These are phyloP conservation scores for Arrhopalites spinosus DNA, from an alignment of 2,888 invertebrate genomes.

Conservation along the genomic window DNA sequence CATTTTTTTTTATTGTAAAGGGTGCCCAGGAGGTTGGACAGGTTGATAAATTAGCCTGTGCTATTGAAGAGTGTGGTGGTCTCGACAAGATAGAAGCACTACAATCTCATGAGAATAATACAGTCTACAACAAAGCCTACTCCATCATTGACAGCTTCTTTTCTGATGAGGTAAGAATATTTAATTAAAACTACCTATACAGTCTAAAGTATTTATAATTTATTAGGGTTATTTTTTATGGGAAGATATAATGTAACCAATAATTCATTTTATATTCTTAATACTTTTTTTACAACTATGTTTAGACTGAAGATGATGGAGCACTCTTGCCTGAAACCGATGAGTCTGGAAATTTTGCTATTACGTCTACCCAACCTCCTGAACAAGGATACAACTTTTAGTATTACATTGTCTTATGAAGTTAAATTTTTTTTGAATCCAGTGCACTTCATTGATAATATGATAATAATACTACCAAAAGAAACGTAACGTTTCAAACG, in stretches of 20 bases:
- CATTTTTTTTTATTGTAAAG: constrained; percentile 59
- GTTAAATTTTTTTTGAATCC: neutral
- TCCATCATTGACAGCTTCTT: constrained; percentile 81
- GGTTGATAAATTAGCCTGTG: constrained; percentile 74
- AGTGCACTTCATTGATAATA: no score
- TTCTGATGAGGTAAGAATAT: constrained; percentile 61
- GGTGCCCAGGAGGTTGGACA: constrained; percentile 78
- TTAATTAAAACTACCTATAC: no score
- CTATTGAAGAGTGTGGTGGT: constrained; percentile 88
- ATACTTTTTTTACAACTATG: neutral
- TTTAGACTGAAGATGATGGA: constrained; percentile 17
- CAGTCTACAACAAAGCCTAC: constrained; percentile 81
- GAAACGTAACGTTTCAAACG: no score
- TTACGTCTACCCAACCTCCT: neutral
- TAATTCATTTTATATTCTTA: neutral
- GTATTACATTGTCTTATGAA: neutral
- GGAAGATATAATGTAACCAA: neutral
- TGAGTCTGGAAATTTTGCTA: neutral
- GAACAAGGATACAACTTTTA: neutral
- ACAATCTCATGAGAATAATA: constrained; percentile 88
- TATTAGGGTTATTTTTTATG: no score
- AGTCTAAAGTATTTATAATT: no score
- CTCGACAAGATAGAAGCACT: constrained; percentile 86
- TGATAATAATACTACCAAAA: no score
- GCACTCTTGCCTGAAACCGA: neutral